Percentiles rank a stretch among this genome's conserved stretches.
Evolutionary conservation across 1,140 invertebrate species (phyloP).

Genomic region (Aphaenogaster rudis): DNA sequence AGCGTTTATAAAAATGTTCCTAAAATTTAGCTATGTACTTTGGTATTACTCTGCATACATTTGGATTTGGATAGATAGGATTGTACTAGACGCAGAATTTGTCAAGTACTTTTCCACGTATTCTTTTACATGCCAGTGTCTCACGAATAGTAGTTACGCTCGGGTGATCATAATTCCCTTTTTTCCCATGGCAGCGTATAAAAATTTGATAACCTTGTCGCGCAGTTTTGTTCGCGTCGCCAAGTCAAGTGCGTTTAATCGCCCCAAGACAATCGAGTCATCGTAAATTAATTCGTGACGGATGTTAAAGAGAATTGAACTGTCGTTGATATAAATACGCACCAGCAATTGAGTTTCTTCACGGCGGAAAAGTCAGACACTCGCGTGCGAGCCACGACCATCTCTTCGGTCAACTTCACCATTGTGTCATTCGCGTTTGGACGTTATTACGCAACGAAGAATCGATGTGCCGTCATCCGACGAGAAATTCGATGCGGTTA

Average conservation of each 20-base stretch:
- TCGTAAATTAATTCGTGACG: constrained; percentile 7
- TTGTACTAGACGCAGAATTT: background rate
- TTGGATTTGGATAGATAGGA: background rate
- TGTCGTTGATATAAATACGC: constrained; percentile 82
- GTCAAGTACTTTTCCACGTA: constrained; percentile 9
- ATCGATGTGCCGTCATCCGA: background rate
- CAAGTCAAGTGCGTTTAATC: background rate
- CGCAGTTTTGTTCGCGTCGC: background rate
- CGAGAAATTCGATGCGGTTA: background rate
- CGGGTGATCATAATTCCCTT: constrained; percentile 29
- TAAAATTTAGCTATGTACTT: no score
- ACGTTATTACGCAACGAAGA: background rate
- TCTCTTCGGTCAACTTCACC: constrained; percentile 95
- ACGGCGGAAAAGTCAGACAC: constrained; percentile 93
- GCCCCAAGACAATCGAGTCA: background rate
- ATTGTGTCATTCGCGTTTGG: constrained; percentile 84
- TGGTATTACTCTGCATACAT: background rate
- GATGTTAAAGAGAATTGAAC: background rate
- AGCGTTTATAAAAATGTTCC: background rate
- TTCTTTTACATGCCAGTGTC: constrained; percentile 31
- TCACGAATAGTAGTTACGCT: constrained; percentile 15
- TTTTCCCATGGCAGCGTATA: constrained; percentile 35
- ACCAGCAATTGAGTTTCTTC: constrained; percentile 97
- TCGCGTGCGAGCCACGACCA: constrained; percentile 95
- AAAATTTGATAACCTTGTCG: constrained; percentile 31